Percentiles rank a stretch among this genome's conserved stretches.
Conservation (phyloP, 2,797 vertebrate species). For the Eulemur mongoz region DNA sequence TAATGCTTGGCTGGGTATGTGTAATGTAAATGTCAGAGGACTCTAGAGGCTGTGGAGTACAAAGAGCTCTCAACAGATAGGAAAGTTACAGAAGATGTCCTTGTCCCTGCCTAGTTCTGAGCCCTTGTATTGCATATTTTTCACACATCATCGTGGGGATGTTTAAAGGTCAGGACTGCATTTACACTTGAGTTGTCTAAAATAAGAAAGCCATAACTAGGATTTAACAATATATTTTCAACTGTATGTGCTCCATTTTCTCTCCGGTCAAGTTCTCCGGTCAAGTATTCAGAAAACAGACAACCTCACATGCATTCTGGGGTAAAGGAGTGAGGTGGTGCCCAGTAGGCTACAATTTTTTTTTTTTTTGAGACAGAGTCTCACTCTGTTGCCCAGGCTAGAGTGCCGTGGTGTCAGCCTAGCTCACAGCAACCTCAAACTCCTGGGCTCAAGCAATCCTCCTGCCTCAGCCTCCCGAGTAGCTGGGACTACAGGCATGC, state of each 20-base stretch:
- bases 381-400: too few relatives aligned
- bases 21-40: not conserved
- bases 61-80: not conserved
- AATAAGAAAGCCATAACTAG: slow-evolving; percentile 48
- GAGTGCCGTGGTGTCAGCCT: too few relatives aligned
- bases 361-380: not conserved
- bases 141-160: slow-evolving; percentile 51
- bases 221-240: slow-evolving; percentile 38
- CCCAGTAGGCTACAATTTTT: not conserved
- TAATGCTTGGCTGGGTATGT: not conserved
- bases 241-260: not conserved
- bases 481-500: too few relatives aligned
- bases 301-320: not conserved
- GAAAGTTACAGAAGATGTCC: not conserved
- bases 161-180: slow-evolving; percentile 72
- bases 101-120: not conserved
- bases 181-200: slow-evolving; percentile 64
- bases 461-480: too few relatives aligned
- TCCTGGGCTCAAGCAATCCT: too few relatives aligned
- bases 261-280: not conserved
- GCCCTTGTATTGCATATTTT: not conserved
- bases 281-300: slow-evolving; percentile 15
- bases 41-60: not conserved
- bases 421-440: too few relatives aligned
- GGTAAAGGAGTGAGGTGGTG: not conserved